A percentile compares a stretch with the other conserved stretches of the same genome.
These are phyloP conservation scores for Metallyticus violacea DNA, from an alignment of 2,888 invertebrate species.

Conservation along the genomic window DNA sequence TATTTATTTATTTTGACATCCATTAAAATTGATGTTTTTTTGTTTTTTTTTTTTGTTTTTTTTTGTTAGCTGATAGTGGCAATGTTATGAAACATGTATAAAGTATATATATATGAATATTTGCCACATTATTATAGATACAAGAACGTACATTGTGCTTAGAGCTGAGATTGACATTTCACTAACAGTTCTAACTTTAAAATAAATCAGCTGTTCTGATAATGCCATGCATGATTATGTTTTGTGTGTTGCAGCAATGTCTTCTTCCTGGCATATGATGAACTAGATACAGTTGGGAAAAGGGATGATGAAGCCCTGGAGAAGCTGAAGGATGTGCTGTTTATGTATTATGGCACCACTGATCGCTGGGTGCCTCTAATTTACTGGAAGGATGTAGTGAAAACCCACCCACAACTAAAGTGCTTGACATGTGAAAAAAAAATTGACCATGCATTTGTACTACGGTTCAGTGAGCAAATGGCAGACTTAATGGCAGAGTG, in stretches of 20 bases:
- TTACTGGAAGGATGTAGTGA: slow-evolving; percentile 65
- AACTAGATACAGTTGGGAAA: slow-evolving; percentile 71
- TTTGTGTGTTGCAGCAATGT: slow-evolving; percentile 51
- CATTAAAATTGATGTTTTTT: no score
- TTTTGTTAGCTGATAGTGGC: no score
- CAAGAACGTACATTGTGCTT: no score
- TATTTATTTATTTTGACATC: no score
- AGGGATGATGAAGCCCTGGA: slow-evolving; percentile 62
- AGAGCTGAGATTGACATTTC: no score
- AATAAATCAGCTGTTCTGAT: no score
- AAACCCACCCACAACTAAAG: slow-evolving; percentile 58
- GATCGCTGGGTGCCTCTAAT: slow-evolving; percentile 83
- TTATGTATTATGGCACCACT: slow-evolving; percentile 72
- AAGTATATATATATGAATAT: no score
- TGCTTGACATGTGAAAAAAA: slow-evolving; percentile 58
- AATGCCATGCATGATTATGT: no score
- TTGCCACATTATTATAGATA: no score
- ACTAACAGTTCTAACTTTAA: no score
- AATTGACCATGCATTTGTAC: slow-evolving; percentile 77
- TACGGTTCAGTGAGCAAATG: slow-evolving; percentile 60
- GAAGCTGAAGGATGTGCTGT: slow-evolving; percentile 59
- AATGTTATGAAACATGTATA: no score
- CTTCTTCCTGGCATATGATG: slow-evolving; percentile 70
- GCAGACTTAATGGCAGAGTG: slow-evolving; percentile 43
- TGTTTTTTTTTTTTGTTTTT: no score